phyloP scores from a whole-genome alignment of 2,888 invertebrate genomes.

The Lissonota sp. region DNA sequence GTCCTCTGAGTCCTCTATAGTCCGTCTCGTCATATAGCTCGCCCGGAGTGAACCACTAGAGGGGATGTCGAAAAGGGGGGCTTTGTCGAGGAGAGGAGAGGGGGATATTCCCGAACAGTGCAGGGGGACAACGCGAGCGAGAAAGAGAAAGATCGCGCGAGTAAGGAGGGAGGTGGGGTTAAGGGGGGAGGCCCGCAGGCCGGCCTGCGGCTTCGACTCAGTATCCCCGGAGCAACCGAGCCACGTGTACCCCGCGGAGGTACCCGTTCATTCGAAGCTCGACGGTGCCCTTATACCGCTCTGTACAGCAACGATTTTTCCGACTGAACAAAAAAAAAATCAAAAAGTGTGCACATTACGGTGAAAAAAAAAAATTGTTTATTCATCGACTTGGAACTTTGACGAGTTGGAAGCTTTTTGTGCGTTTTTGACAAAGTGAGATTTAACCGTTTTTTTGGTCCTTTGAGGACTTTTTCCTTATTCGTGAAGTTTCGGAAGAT shows the following conservation, averaged over 20 bases:
- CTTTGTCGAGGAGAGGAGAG: conserved; percentile 34
- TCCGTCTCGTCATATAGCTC: conserved; percentile 48
- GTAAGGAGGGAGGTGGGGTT: conserved; percentile 33
- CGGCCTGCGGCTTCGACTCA: conserved; percentile 83
- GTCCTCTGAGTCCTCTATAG: conserved; percentile 31
- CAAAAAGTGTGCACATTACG: neutral
- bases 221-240: conserved; percentile 84
- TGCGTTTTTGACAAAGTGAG: too few relatives aligned
- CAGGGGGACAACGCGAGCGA: conserved; percentile 26
- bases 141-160: conserved; percentile 52
- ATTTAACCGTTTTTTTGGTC: neutral
- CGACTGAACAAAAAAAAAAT: conserved; percentile 6
- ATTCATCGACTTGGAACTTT: neutral
- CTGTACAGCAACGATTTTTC: conserved; percentile 24
- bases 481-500: neutral
- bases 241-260: conserved; percentile 83
- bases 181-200: conserved; percentile 82
- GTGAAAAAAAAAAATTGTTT: neutral
- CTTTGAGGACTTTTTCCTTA: neutral
- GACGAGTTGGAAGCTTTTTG: too few relatives aligned
- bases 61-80: neutral
- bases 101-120: conserved; percentile 39
- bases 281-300: conserved; percentile 37
- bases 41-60: conserved; percentile 13
- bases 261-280: conserved; percentile 60